A percentile compares a stretch with the other conserved stretches of the same genome.
Conservation (phyloP, 2,888 invertebrate species). For the Trachelus iudaicus region DNA sequence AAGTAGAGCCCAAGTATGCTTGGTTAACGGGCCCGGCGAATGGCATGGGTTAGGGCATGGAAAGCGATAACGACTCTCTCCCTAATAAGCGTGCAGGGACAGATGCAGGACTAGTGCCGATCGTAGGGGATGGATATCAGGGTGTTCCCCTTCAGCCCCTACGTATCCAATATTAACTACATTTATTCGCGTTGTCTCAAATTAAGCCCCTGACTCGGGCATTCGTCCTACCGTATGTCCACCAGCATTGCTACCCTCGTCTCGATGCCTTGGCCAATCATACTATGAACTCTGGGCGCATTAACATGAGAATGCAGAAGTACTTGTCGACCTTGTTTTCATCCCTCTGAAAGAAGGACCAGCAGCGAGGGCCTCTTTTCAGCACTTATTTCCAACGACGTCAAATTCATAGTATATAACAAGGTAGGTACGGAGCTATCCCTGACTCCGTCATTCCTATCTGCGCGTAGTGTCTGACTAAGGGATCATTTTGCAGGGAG, state of each 20-base stretch:
- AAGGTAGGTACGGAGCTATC: background rate
- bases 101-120: constrained; percentile 53
- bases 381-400: constrained; percentile 33
- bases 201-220: constrained; percentile 51
- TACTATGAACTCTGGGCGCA: constrained; percentile 47
- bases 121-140: constrained; percentile 34
- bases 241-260: constrained; percentile 16
- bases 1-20: background rate
- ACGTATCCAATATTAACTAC: constrained; percentile 63
- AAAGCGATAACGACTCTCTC: background rate
- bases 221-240: constrained; percentile 37
- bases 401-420: background rate
- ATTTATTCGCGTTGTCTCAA: constrained; percentile 65
- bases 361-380: constrained; percentile 39
- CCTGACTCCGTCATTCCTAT: background rate
- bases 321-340: background rate
- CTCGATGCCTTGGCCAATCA: constrained; percentile 30
- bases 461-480: background rate
- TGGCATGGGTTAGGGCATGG: background rate
- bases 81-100: constrained; percentile 45
- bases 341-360: background rate
- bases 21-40: background rate
- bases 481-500: background rate
- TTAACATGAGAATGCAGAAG: constrained; percentile 14
- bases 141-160: constrained; percentile 21